Conservation (phyloP, 1,140 invertebrate species). For the Eupristina koningsbergeri region DNA sequence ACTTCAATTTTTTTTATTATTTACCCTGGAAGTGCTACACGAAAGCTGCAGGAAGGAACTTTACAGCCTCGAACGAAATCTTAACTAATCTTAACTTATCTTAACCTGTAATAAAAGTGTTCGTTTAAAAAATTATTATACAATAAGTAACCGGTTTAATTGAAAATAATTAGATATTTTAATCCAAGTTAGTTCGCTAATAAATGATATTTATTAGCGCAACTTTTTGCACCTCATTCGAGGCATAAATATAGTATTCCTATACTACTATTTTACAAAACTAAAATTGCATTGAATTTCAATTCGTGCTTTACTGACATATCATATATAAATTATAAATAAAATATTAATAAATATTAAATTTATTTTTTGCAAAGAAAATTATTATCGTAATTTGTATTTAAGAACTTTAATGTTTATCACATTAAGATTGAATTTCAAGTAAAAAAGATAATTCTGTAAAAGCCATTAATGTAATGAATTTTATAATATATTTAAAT, state of each 20-base stretch:
- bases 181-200: background rate
- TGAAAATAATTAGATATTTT: slow-evolving; percentile 14
- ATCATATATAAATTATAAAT: background rate
- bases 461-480: background rate
- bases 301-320: background rate
- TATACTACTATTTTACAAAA: background rate
- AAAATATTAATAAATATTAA: background rate
- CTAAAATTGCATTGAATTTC: background rate
- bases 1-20: background rate
- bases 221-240: background rate
- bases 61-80: background rate
- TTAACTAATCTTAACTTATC: background rate
- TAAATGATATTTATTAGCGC: background rate
- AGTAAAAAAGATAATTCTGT: too few relatives aligned
- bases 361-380: background rate
- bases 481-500: background rate
- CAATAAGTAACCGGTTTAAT: slow-evolving; percentile 17
- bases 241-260: background rate
- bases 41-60: background rate
- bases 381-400: background rate
- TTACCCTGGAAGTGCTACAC: too few relatives aligned
- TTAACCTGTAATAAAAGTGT: background rate
- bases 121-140: background rate
- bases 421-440: background rate
- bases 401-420: background rate